A percentile compares a stretch with the other conserved stretches of the same genome.
Conservation (phyloP, 2,797 vertebrate species). For the Molothrus aeneus region DNA sequence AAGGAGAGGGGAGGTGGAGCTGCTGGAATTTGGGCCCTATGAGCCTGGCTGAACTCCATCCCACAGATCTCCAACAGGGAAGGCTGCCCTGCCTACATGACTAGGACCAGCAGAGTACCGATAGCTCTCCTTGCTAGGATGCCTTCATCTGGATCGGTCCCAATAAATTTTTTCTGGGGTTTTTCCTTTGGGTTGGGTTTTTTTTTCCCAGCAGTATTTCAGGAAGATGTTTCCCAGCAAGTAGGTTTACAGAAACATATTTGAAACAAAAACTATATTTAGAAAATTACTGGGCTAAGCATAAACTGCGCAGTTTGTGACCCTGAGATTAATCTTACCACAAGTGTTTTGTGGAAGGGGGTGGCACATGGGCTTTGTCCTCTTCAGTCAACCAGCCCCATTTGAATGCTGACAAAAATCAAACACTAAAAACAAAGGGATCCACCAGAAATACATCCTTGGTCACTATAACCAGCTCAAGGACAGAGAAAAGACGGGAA, state of each 20-base stretch:
- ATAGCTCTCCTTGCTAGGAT: background rate
- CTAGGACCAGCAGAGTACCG: background rate
- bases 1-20: background rate
- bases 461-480: background rate
- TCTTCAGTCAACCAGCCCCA: background rate
- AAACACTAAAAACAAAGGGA: background rate
- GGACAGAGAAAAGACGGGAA: background rate
- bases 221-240: background rate
- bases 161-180: background rate
- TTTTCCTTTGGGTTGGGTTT: background rate
- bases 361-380: background rate
- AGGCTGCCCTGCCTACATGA: background rate
- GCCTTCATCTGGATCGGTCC: background rate
- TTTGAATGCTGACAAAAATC: background rate
- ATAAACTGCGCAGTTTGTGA: background rate
- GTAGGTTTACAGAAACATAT: background rate
- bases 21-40: background rate
- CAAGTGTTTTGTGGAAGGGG: background rate
- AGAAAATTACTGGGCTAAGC: background rate
- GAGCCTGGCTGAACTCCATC: conserved; percentile 5
- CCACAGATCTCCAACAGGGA: background rate
- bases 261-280: background rate
- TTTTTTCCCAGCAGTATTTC: background rate
- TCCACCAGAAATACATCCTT: background rate
- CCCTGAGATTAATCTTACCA: background rate